Conservation (phyloP, 2,113 vertebrate genomes). For the Ochotona princeps region DNA sequence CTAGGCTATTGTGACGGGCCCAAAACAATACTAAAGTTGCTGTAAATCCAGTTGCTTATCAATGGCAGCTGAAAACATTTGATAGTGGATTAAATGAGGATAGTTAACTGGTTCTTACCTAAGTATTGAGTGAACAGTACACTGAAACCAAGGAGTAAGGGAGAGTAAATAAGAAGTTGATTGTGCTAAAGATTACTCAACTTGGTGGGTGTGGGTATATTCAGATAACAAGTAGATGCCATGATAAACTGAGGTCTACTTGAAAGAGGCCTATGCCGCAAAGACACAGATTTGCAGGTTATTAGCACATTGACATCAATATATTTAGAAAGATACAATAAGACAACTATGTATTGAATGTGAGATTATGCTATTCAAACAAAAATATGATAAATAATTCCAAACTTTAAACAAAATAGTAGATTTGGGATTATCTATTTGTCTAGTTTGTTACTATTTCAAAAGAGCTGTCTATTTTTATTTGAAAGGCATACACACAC, state of each 20-base stretch:
- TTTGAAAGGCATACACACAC: too few species aligned
- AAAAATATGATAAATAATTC: background rate
- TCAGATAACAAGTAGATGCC: background rate
- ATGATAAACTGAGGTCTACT: background rate
- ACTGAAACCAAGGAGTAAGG: background rate
- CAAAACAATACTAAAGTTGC: too few species aligned
- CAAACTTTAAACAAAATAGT: background rate
- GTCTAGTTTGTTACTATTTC: too few species aligned
- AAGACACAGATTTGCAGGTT: background rate
- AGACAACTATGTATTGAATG: constrained; percentile 1
- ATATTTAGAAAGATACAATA: background rate
- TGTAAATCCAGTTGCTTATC: background rate
- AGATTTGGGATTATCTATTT: background rate
- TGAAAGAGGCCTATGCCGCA: background rate
- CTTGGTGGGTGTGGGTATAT: background rate
- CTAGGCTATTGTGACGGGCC: too few species aligned
- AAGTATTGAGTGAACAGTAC: background rate
- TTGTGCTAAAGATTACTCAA: background rate
- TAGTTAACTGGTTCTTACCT: background rate
- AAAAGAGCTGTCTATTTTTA: too few species aligned
- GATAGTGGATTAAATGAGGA: background rate
- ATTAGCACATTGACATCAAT: background rate
- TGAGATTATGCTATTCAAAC: background rate
- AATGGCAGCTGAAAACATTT: background rate
- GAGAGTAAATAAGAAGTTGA: background rate